Conservation (phyloP, 2,113 vertebrate species). For the Marmota monax region DNA sequence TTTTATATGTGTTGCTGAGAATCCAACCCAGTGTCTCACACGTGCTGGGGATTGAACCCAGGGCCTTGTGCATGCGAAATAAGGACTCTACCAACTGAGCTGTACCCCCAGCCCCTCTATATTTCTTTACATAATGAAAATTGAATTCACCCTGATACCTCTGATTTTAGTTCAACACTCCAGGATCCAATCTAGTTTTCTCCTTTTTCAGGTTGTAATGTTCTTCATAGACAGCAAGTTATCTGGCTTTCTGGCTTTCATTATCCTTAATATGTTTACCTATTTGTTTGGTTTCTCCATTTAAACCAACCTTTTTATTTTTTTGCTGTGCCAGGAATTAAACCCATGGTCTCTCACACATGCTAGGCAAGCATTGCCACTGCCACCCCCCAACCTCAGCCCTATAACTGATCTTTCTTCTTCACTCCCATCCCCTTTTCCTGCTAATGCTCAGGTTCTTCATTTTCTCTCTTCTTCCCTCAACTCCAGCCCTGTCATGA, state of each 20-base stretch:
- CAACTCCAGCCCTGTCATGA: not conserved
- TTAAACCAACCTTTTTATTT: not conserved
- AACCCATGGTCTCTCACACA: not conserved
- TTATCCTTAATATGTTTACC: conserved; percentile 37
- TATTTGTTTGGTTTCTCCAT: conserved; percentile 7
- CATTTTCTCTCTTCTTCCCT: not conserved
- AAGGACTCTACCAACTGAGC: too few relatives aligned
- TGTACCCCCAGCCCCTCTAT: not conserved
- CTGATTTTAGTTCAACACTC: not conserved
- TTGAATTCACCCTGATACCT: not conserved
- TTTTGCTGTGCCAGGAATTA: not conserved
- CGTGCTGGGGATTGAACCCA: too few relatives aligned
- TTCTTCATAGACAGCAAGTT: not conserved
- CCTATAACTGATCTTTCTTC: not conserved
- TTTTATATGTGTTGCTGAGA: too few relatives aligned
- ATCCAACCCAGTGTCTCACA: too few relatives aligned
- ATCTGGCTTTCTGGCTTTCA: not conserved
- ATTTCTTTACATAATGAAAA: conserved; percentile 39
- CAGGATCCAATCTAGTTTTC: not conserved
- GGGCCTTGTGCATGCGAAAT: too few relatives aligned
- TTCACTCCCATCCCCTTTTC: not conserved
- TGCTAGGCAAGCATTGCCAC: not conserved
- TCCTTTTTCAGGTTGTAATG: not conserved
- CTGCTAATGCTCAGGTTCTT: not conserved
- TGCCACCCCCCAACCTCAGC: not conserved